Evolutionary conservation across 2,113 vertebrate genomes (phyloP), one percentile per base, ranked within the genome.

Genomic region (Chaenogobius annularis): DNA sequence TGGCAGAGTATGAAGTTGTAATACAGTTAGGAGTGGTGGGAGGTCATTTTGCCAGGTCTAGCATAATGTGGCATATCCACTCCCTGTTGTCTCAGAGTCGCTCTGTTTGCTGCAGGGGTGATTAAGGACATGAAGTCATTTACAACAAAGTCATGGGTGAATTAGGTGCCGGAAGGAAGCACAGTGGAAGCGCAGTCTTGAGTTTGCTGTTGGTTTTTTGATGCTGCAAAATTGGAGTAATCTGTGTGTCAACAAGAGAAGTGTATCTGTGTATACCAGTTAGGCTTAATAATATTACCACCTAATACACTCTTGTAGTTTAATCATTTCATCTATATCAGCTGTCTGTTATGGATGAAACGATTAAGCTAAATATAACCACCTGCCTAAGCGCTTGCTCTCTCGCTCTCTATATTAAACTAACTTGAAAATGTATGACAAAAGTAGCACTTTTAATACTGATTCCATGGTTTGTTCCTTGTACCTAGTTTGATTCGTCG

Each of bases 31-130:
- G 65, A 78, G 67, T 47, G 65, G 66, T 67, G 65, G 70, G 73
- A 72, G 74, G 76, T 79, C 65, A 82, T 80, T 75, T 76, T 73
- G 52, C 56, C 48, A 12, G 43, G 74, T 66, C 74, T 20, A 5
- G 86, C 82, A 87, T 87, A 81, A 88, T 87, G 83, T 86, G 75
- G 69, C 83, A 82, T 68, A 80, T 88, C 79, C 44, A 22, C 78
- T 77, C 70, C 77, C 59, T 50, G 69, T 85, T 78, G 77, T 83
- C 72, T 70, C 66, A 4, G 62, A 83, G 66, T 66, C 15, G n/a
- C 72, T 77, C 46, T 37, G 69, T 63, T 74, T 64, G 54, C 66
- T 85, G 82, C 66, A 54, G 68, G 69, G 83, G 73, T 79, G 81
- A 88, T 90, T 82, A 81, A 77, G 75, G 79, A 89, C 79, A 69